Evolutionary conservation across 2,888 invertebrate species (phyloP).

Genomic region (Andrena minutula): DNA sequence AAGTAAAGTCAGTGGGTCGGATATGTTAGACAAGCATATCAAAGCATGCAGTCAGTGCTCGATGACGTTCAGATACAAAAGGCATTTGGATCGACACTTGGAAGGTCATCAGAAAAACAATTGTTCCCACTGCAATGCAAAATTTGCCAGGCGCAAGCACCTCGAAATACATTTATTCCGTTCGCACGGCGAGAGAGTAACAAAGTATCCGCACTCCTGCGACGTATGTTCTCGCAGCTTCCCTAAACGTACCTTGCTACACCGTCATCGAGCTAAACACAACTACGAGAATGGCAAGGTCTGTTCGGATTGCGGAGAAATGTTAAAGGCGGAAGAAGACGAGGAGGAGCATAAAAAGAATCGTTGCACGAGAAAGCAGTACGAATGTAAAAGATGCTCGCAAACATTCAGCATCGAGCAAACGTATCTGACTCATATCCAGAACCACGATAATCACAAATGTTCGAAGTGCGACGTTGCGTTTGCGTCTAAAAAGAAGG

Average conservation of each 20-base stretch:
- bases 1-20: constrained; percentile 20
- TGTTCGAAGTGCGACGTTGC: constrained; percentile 80
- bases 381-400: constrained; percentile 78
- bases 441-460: constrained; percentile 82
- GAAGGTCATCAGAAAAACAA: constrained; percentile 82
- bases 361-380: constrained; percentile 77
- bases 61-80: constrained; percentile 80
- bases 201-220: constrained; percentile 72
- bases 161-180: constrained; percentile 80
- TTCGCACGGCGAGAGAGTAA: constrained; percentile 76
- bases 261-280: constrained; percentile 79
- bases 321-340: constrained; percentile 73
- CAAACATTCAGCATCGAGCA: constrained; percentile 80
- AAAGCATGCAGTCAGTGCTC: constrained; percentile 75
- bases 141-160: constrained; percentile 80
- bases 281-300: constrained; percentile 78
- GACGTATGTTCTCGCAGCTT: constrained; percentile 74
- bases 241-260: constrained; percentile 74
- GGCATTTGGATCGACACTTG: constrained; percentile 80
- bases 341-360: constrained; percentile 75
- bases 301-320: constrained; percentile 80
- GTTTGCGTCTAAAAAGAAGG: constrained; percentile 79
- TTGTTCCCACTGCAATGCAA: constrained; percentile 80
- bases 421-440: constrained; percentile 79
- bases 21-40: constrained; percentile 47